Evolutionary conservation across 2,888 invertebrate species (phyloP).

Genomic region (Pinctada fucata): DNA sequence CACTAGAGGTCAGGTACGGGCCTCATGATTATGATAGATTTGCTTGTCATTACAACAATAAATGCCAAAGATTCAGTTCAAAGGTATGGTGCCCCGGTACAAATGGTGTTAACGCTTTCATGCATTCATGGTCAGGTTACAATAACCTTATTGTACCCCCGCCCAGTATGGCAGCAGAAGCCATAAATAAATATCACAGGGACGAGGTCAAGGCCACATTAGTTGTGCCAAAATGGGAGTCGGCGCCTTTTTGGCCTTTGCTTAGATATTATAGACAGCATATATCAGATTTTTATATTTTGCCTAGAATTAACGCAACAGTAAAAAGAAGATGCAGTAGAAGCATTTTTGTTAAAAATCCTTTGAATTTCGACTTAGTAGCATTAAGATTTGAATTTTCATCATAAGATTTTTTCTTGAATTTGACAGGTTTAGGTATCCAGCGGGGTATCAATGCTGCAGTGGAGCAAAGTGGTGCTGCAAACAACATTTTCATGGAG

Average conservation of each 20-base stretch:
- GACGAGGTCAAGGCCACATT: slow-evolving; percentile 4
- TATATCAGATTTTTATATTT: neutral
- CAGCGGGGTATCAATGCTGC: neutral
- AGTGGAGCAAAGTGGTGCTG: neutral
- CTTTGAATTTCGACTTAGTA: neutral
- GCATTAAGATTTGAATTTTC: neutral
- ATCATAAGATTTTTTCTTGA: neutral
- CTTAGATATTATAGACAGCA: neutral
- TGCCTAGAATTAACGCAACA: neutral
- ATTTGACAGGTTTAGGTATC: neutral
- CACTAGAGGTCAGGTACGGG: no score
- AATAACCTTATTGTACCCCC: no score
- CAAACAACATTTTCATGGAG: neutral
- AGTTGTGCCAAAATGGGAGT: neutral
- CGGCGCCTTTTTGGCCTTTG: neutral
- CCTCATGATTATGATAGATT: no score
- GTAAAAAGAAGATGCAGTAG: neutral
- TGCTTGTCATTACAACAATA: no score
- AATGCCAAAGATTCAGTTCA: no score
- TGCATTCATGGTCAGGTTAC: no score
- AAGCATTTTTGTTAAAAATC: neutral
- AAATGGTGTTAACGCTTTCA: no score
- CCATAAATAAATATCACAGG: neutral
- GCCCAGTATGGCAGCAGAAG: no score
- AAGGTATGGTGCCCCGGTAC: no score